phyloP scores from a whole-genome alignment of 2,113 vertebrate genomes.

The Lontra canadensis region DNA sequence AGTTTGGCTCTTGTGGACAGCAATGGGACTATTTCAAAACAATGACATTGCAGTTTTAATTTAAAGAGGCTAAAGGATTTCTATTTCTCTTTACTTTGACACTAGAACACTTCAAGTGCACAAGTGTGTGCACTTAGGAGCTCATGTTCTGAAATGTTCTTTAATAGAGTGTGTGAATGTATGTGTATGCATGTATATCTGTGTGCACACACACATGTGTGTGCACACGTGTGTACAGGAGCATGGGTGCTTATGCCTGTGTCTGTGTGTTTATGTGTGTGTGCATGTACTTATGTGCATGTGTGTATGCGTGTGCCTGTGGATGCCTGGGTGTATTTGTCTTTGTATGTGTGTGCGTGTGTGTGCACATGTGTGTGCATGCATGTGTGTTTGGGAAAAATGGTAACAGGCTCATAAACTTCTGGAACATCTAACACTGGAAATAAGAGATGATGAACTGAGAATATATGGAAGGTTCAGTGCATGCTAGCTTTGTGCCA shows the following conservation, averaged over 20 bases:
- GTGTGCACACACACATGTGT: neutral
- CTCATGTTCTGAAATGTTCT: too few species aligned
- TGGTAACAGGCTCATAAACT: neutral
- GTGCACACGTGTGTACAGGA: neutral
- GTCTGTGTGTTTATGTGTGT: neutral
- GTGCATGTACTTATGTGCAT: neutral
- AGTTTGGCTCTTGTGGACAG: too few species aligned
- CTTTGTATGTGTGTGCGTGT: neutral
- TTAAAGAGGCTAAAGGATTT: neutral
- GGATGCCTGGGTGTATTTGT: neutral
- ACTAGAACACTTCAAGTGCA: neutral
- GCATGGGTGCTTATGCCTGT: neutral
- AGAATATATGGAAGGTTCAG: neutral
- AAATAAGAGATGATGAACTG: neutral
- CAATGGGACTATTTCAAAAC: neutral
- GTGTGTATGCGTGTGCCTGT: neutral
- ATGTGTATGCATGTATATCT: neutral
- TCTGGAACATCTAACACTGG: neutral
- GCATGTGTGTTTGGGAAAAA: neutral
- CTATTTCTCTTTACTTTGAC: neutral
- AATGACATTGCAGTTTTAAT: neutral
- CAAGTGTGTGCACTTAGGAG: rapidly evolving
- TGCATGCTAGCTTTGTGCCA: neutral
- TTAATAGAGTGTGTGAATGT: neutral
- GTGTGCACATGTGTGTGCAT: neutral